Percentiles rank a stretch among this genome's conserved stretches.
Conservation (phyloP, 2,888 invertebrate genomes). For the Dioctria rufipes region DNA sequence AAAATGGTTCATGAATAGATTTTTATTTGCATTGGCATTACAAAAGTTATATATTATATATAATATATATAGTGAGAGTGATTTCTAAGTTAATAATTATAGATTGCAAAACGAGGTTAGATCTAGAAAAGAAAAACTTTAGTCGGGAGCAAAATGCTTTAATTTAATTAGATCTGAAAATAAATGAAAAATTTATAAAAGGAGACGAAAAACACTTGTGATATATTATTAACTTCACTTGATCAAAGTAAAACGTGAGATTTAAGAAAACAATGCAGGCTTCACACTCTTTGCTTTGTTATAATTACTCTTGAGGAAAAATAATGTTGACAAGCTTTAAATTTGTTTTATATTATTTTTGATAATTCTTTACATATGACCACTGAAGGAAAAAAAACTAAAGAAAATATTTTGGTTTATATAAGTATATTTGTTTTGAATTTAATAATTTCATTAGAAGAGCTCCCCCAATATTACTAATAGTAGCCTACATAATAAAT, state of each 20-base stretch:
- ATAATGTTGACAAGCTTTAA: conserved; percentile 37
- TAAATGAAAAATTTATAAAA: not conserved
- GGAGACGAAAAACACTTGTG: conserved; percentile 21
- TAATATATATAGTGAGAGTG: not conserved
- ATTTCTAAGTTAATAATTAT: conserved; percentile 26
- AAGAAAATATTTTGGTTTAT: too few species aligned
- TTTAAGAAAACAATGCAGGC: conserved; percentile 47
- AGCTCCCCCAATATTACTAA: too few species aligned
- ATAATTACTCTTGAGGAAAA: conserved; percentile 20
- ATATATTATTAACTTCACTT: conserved; percentile 25
- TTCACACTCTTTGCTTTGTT: conserved; percentile 32
- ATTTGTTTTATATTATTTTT: not conserved
- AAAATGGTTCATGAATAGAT: conserved; percentile 32
- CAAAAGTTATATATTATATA: conserved; percentile 6
- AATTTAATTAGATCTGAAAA: conserved; percentile 21
- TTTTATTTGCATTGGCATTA: conserved; percentile 46
- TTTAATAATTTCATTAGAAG: too few species aligned
- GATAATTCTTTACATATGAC: too few species aligned
- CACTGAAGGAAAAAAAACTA: too few species aligned
- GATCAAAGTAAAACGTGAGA: conserved; percentile 39
- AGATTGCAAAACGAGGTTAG: conserved; percentile 36
- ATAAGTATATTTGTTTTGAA: too few species aligned
- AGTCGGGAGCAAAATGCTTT: conserved; percentile 39
- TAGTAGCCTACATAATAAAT: too few species aligned
- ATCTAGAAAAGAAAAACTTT: conserved; percentile 30